These are phyloP conservation scores for Pandemis cinnamomeana DNA, from an alignment of 2,888 invertebrate genomes.

Conservation along the genomic window DNA sequence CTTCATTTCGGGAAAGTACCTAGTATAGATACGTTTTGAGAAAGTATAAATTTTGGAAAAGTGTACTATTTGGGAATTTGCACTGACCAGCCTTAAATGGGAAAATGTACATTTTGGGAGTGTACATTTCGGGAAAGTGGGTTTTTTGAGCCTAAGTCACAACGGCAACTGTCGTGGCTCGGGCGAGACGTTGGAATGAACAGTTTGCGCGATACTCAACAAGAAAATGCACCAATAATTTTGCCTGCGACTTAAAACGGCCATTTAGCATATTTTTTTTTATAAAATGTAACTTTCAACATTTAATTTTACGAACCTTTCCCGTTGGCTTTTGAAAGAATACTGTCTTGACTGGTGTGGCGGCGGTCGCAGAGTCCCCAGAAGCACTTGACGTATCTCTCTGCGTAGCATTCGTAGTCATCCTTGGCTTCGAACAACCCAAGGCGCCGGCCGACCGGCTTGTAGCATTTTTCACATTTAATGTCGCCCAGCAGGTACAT, in stretches of 20 bases:
- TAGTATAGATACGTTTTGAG: too few species aligned
- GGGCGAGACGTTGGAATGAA: too few species aligned
- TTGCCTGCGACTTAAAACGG: too few species aligned
- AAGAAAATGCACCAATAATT: too few species aligned
- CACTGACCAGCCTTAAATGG: too few species aligned
- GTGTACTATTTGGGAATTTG: too few species aligned
- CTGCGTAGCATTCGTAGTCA: constrained; percentile 68
- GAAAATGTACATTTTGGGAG: too few species aligned
- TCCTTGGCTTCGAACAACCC: constrained; percentile 61
- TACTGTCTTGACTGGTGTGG: constrained; percentile 59
- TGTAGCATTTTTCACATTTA: constrained; percentile 61
- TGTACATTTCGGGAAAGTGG: too few species aligned
- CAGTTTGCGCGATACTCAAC: too few species aligned
- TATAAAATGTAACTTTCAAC: neutral
- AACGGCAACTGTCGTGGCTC: neutral
- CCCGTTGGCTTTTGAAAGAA: constrained; percentile 46
- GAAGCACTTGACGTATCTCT: constrained; percentile 74
- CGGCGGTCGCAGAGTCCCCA: constrained; percentile 70
- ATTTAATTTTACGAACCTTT: constrained; percentile 45
- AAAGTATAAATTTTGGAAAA: too few species aligned
- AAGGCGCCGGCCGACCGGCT: constrained; percentile 58
- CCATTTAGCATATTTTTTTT: neutral
- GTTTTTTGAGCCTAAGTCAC: neutral
- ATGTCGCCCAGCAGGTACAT: constrained; percentile 54
- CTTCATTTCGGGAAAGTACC: too few species aligned